These are phyloP conservation scores for Antheraea pernyi DNA, from an alignment of 1,140 invertebrate genomes.

Conservation along the genomic window DNA sequence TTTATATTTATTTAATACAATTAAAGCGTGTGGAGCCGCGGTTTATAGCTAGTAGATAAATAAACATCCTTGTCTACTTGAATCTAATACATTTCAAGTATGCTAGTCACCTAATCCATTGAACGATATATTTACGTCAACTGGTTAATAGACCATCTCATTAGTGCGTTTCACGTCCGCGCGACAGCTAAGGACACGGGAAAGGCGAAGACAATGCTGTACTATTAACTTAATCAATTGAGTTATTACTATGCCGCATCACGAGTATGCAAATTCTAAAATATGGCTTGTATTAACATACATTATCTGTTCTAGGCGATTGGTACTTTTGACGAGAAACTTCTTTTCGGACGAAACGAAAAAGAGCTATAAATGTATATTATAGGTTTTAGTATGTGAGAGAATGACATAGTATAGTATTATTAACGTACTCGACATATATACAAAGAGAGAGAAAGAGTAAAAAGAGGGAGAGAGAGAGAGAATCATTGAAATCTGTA, in stretches of 20 bases:
- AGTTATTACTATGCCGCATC: constrained; percentile 42
- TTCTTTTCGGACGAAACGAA: no score
- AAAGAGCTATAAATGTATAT: no score
- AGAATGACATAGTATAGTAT: no score
- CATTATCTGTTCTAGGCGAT: not conserved
- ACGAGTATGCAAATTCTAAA: constrained; percentile 42
- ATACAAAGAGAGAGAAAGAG: no score
- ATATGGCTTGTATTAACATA: constrained; percentile 30
- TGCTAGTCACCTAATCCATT: constrained; percentile 12
- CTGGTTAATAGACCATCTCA: constrained; percentile 60
- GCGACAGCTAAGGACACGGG: constrained; percentile 64
- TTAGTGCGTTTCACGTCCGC: constrained; percentile 67
- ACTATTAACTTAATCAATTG: constrained; percentile 35
- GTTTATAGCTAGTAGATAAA: no score
- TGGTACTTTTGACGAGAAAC: not conserved
- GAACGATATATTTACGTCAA: constrained; percentile 63
- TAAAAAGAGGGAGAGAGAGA: no score
- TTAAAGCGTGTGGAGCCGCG: no score
- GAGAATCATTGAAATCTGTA: no score
- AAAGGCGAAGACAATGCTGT: constrained; percentile 46
- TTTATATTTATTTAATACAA: no score
- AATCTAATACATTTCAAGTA: not conserved
- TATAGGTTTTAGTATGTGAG: no score
- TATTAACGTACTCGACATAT: no score
- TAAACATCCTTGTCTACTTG: not conserved